Evolutionary conservation across 2,797 vertebrate genomes (phyloP), one percentile per base, ranked within the genome.

Genomic region (Ceryle rudis): DNA sequence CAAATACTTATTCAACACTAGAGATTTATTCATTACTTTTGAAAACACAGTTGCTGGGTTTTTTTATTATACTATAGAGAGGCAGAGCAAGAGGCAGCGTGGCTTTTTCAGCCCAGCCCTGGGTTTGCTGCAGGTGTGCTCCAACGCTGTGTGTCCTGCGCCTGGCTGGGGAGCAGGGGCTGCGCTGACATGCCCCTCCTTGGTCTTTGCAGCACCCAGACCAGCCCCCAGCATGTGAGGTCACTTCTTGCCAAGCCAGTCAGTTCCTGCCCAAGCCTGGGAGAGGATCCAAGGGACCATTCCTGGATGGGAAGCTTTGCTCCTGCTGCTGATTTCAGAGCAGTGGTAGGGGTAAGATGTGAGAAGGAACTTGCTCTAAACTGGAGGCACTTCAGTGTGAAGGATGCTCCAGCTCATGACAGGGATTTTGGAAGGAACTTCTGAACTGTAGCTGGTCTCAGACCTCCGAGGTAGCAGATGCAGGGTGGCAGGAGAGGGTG

Each of bases 221-320:
- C 9, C 44, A 66, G 26, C 2, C 3, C 16, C 11, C 51, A 11
- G 49, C 0, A 0, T 1, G 23, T 0, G 1, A 54, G n/a, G 9
- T 3, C 47, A 1, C 35, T 41, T 19, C 75, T 79, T 5, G 1
- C 4, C 1, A 0, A 4, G 9, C 19, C 14, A 25, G 11, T 20
- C 5, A 3, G 61, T 39, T 52, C 61, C 18, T 19, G 42, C 12
- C n/a, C 0, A 0, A 37, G 51, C 31, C 29, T n/a, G 35, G 62
- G 25, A 74, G 57, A 71, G 16, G 41, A 16, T 78, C 61, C 49
- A 10, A 21, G 25, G 41, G 22, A 64, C 20, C 18, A 8, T 35
- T 46, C 5, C 52, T 35, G 2, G 1, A 12, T 17, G 49, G 28
- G 70, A 74, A 44, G 31, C 5, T 57, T 44, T 74, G 28, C 21